Conservation (phyloP, 2,113 vertebrate species). For the Osmerus eperlanus region DNA sequence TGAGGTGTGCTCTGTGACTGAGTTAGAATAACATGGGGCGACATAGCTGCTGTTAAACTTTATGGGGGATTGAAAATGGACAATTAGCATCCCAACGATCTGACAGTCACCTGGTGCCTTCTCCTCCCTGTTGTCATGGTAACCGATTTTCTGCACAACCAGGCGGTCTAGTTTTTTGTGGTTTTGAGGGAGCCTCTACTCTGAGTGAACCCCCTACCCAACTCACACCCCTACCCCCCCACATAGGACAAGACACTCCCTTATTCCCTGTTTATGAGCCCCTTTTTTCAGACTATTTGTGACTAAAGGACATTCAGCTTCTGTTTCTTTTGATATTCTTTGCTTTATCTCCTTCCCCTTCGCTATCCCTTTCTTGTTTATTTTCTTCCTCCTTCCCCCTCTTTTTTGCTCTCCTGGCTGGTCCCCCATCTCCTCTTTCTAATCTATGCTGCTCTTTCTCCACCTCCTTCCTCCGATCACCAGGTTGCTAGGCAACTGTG, state of each 20-base stretch:
- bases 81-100: conserved; percentile 62
- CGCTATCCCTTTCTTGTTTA: not conserved
- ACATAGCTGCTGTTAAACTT: conserved; percentile 69
- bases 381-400: not conserved
- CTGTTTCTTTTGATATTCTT: conserved; percentile 53
- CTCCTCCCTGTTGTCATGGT: conserved; percentile 4
- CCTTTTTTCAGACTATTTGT: no score
- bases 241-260: no score
- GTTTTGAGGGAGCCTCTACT: no score
- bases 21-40: conserved; percentile 69
- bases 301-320: conserved; percentile 29
- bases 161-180: not conserved
- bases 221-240: no score
- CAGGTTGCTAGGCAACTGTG: conserved; percentile 54
- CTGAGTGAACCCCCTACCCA: no score
- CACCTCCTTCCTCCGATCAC: conserved; percentile 7
- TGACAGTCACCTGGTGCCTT: not conserved
- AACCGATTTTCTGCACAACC: not conserved
- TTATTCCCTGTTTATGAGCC: no score
- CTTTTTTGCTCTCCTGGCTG: conserved; percentile 34
- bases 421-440: conserved; percentile 50
- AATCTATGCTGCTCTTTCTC: conserved; percentile 48
- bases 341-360: conserved; percentile 30
- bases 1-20: conserved; percentile 10
- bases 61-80: conserved; percentile 74